Evolutionary conservation across 2,888 invertebrate species (phyloP), one percentile per base, ranked within the genome.

Genomic region (Silvanus unidentatus): DNA sequence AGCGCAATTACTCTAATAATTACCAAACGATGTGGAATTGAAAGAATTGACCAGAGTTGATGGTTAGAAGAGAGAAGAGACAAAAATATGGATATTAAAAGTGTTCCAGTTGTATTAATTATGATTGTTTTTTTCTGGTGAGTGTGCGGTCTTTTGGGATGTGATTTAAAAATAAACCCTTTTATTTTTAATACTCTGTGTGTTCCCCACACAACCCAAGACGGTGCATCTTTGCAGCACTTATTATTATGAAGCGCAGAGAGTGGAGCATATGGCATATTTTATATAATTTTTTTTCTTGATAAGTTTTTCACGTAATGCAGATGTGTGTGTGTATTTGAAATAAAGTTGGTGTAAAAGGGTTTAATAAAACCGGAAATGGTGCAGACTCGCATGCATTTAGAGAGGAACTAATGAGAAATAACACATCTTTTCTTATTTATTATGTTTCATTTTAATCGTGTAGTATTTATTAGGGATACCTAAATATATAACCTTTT

Each of bases 281-380:
- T 60, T 60, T 57, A 60, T 59, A 54, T 49, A 58, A 59, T 57
- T 60, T 60, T 60, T 60, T 60, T 54, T 47, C 5, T 32, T 32
- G 57, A 59, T 59, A 57, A 57, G 54, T 58, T 59, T 60, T 60
- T 60, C 47, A 39, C 32, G 38, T 46, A 48, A 15, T 52, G 52
- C 54, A 54, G 52, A 54, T 54, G 54, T 52, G 49, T 54, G 54
- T 52, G 49, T 41, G 44, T 43, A 16, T 37, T 9, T 37, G 15
- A 37, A 32, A 53, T 51, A 49, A n/a, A 51, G 49, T 43, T 49
- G 40, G 47, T 44, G 49, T 49, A 45, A 54, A 54, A 54, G 52
- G 54, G 54, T 52, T 54, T 40, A 40, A 49, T 47, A 53, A 54
- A 51, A 53, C 54, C 52, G 54, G 54, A 54, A 52, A 54, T 50